Conservation (phyloP, 2,888 invertebrate species). For the Pocota personata region DNA sequence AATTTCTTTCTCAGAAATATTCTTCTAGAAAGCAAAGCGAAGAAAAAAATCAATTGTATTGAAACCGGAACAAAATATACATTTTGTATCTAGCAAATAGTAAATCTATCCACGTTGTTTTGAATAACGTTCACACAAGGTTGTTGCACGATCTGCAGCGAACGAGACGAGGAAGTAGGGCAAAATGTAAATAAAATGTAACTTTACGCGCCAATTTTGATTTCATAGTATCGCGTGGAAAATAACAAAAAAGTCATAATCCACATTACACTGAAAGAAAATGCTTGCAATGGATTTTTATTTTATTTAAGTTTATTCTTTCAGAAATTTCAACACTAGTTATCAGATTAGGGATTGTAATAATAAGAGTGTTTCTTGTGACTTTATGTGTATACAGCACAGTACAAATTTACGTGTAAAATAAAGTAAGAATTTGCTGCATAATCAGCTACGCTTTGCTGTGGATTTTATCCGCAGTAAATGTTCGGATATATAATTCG, state of each 20-base stretch:
- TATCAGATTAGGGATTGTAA: no score
- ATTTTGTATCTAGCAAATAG: background rate
- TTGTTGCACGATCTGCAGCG: conserved; percentile 16
- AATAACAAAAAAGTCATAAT: background rate
- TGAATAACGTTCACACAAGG: background rate
- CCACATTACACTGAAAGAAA: background rate
- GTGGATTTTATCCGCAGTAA: no score
- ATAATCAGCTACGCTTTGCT: no score
- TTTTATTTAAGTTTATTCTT: no score
- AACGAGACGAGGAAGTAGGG: conserved; percentile 15
- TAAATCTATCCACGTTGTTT: background rate
- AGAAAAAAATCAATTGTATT: conserved; percentile 22
- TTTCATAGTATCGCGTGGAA: background rate
- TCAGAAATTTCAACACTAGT: no score
- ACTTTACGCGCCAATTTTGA: conserved; percentile 5
- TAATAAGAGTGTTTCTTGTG: no score
- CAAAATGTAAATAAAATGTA: conserved; percentile 38
- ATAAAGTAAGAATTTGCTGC: no score
- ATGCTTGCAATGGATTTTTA: background rate
- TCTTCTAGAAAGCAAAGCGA: background rate
- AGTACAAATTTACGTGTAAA: no score
- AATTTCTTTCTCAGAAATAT: background rate
- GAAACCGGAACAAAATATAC: conserved; percentile 29
- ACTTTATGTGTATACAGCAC: no score
- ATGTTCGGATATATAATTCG: no score